Evolutionary conservation across 2,888 invertebrate genomes (phyloP), one percentile per base, ranked within the genome.

Genomic region (Crematogaster levior): DNA sequence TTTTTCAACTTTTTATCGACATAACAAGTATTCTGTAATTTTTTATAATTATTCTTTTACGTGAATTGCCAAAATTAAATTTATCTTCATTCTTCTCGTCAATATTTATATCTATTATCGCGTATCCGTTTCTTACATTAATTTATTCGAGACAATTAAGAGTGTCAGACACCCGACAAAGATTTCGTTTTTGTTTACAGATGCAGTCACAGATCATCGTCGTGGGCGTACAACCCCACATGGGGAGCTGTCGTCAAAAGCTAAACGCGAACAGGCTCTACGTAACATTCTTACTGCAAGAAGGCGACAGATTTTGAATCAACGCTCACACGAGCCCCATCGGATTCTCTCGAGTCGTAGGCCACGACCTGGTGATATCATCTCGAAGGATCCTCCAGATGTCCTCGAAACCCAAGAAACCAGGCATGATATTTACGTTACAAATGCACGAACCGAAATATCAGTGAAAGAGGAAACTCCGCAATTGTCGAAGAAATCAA

Each of bases 231-330:
- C 90, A 90, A 89, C 91, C 4, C 80, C 90, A 43, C 92, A 91
- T 53, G 82, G 91, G 53, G 94, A 93, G 74, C 85, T 89, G 21
- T 85, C 91, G 34, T 91, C 91, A 24, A 94, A 92, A 80, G 90
- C 88, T n/a, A 92, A 92, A 61, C 89, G 94, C 24, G 94, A 94
- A 81, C 93, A 92, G 79, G 87, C 90, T 0, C 89, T 93, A 37
- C 92, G 93, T 15, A 92, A 90, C 84, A 91, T 96, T 65, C 94
- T 97, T 85, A 96, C 96, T 0, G 96, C 96, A 0, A 94, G 97
- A 40, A 95, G 97, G 70, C 95, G 96, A 56, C 96, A 96, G 77
- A 94, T 96, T 68, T 95, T 96, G 72, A 95, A 95, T 18, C 96
- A 96, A 40, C 95, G 96, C 60, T 95, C 86, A 3, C 74, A 89